Conservation (phyloP, 2,797 vertebrate genomes). For the Orientallactaga sibirica region DNA sequence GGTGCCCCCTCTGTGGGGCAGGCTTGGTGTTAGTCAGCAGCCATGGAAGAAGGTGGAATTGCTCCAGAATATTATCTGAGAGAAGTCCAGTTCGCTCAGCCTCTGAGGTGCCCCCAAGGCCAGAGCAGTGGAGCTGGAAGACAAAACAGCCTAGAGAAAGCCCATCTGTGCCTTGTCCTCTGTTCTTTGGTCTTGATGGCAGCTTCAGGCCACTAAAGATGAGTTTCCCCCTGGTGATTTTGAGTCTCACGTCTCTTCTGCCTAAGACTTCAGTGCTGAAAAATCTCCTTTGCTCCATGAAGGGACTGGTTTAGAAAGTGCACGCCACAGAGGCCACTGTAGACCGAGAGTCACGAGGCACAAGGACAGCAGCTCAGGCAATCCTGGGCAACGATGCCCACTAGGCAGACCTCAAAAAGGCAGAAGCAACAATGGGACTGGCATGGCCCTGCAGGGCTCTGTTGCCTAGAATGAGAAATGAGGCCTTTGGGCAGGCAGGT, state of each 20-base stretch:
- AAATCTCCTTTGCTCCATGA: neutral
- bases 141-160: neutral
- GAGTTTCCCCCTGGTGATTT: neutral
- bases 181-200: neutral
- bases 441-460: neutral
- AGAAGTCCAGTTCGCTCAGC: neutral
- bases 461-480: conserved; percentile 23
- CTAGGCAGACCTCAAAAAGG: neutral
- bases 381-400: fast-evolving
- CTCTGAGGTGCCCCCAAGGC: no score
- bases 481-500: conserved; percentile 35
- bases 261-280: neutral
- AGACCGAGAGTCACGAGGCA: fast-evolving
- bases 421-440: neutral
- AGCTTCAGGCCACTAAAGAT: neutral
- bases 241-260: neutral
- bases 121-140: neutral
- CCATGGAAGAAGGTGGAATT: neutral
- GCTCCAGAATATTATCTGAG: neutral
- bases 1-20: neutral
- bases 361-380: no score
- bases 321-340: neutral
- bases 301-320: fast-evolving
- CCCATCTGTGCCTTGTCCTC: neutral
- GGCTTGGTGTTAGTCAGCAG: neutral